Conservation (phyloP, 2,113 vertebrate genomes). For the Cinclus mexicanus region DNA sequence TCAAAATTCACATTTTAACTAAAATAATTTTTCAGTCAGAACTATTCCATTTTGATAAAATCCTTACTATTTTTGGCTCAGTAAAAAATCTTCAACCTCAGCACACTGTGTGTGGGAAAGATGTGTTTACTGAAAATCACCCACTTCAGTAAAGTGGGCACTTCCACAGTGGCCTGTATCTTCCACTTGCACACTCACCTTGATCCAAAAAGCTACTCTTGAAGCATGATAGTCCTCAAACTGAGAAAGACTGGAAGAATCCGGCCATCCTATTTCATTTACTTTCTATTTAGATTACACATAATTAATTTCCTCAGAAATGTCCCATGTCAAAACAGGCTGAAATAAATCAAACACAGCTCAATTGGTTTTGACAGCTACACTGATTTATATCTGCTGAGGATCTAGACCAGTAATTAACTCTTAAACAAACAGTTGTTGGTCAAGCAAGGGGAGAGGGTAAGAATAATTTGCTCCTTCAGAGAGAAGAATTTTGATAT, state of each 20-base stretch:
- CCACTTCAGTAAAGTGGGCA: background rate
- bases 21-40: slow-evolving; percentile 2
- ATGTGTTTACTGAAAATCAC: background rate
- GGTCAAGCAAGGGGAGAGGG: background rate
- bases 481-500: background rate
- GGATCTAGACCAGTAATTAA: background rate
- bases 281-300: background rate
- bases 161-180: background rate
- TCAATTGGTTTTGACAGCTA: background rate
- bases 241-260: background rate
- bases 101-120: background rate
- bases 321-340: background rate
- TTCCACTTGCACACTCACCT: background rate
- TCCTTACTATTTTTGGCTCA: background rate
- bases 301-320: background rate
- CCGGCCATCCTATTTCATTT: background rate
- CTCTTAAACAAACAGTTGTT: background rate
- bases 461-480: background rate
- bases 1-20: slow-evolving; percentile 19
- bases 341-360: background rate
- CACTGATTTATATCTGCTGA: background rate
- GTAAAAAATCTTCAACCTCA: background rate
- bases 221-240: background rate
- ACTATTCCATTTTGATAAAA: background rate
- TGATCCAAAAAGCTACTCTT: background rate